Base-by-base conservation (phyloP, 2,888 invertebrate genomes). In the Ametastegia equiseti region DNA sequence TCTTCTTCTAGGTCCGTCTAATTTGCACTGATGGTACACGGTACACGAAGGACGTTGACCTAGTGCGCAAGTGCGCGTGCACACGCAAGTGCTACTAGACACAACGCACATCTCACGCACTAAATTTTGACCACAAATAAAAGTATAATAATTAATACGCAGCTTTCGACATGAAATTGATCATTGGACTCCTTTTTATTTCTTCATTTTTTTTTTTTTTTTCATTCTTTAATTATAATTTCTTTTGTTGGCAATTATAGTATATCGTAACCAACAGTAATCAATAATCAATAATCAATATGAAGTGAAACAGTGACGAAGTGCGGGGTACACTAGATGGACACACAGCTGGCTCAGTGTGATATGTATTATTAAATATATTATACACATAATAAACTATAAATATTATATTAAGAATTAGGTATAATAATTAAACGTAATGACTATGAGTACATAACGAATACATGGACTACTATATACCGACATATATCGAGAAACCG, bases 31-130 rank as follows among this genome's bases (percentile, higher is more conserved):
- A 98, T 91, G 98, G 98, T 85, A 96, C 97, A 81, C 96, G 97
- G 84, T 98, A 97, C 94, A 97, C 97, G 92, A 98, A 98, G 94
- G 97, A 98, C 91, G 96, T 99, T 90, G 98, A 98, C 90, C 97
- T 99, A 92, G 97, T 99, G 91, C 96, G 98, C 91, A 98, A 98
- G 92, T 99, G 99, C 93, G 97, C 97, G 86, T 98, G 98, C 94
- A 96, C 96, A 88, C 97, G 97, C 93, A 97, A 97, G 93, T 98
- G 97, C 93, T 95, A 95, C 94, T 95, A 88, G 87, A 85, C 83
- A 63, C 75, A 63, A 77, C 81, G 81, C 81, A 81, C 81, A 75
- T 83, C 84, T 84, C 84, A 85, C 81, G 81, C 78, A 69, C 69
- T 82, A 36, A 60, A 69, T 80, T 27, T 67, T 69, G 71, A 47